Base-by-base conservation (phyloP, 2,113 vertebrate genomes). In the Lepus timidus region DNA sequence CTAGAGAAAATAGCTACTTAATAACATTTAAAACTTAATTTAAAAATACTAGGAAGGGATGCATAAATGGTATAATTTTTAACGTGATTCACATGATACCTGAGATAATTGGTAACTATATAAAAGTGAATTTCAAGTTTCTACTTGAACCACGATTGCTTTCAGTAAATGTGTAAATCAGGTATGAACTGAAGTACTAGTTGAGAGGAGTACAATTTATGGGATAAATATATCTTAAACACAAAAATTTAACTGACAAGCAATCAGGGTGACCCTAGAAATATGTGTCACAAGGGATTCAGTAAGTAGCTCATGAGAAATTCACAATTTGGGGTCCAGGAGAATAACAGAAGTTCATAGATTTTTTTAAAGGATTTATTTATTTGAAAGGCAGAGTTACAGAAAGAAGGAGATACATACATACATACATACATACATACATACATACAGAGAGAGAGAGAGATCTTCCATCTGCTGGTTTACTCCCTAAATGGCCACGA, bases 1-100 rank as follows among this genome's bases (percentile, higher is more conserved):
- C 19, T 44, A 71, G 19, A 91, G 68, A 92, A 92, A 80, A 92
- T 36, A 95, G 27, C 3, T 85, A 71, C 11, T 74, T 93, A 39
- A 79, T 84, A 74, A 52, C 36, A 85, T 80, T 94, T 76, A 90
- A 71, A 82, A 61, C 75, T 82, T 58, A 92, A 70, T 62, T 88
- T 90, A 1, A 75, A 94, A 90, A 80, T 4, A 80, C 85, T 65
- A 36, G 27, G 90, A 17, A 55, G 29, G 33, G 8, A 83, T 90
- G 1, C 85, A 58, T 81, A 94, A 91, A 85, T 87, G 23, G 16
- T 51, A 65, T 58, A 51, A 29, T 93, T 94, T 96, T 80, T 58
- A 89, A 80, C 6, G 3, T 23, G 25, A 78, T 58, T 79, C 51
- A 8, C 90, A 90, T 94, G 65, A 78, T 86, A 61, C 49, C 29